Percentiles rank a stretch among this genome's conserved stretches.
These are phyloP conservation scores for Illadopsis cleaveri DNA, from an alignment of 2,113 vertebrate species.

Conservation along the genomic window DNA sequence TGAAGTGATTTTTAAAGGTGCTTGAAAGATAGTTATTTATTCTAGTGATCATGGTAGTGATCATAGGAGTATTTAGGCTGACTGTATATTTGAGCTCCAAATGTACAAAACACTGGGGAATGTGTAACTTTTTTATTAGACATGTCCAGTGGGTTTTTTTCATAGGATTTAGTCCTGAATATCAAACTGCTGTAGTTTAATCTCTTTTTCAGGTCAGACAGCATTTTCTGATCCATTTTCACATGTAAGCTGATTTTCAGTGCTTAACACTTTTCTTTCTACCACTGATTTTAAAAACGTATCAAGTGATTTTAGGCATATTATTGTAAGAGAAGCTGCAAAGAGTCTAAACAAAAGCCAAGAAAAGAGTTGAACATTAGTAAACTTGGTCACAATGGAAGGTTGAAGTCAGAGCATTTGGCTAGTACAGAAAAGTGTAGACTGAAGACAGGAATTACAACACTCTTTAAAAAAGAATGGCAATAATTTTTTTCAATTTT, in stretches of 20 bases:
- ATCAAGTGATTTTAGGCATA: background rate
- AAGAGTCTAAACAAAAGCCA: background rate
- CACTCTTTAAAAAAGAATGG: background rate
- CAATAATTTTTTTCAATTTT: background rate
- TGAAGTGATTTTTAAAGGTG: background rate
- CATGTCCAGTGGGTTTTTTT: background rate
- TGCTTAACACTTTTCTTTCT: background rate
- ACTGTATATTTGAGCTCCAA: background rate
- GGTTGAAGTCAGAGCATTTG: background rate
- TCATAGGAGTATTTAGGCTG: background rate
- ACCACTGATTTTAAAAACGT: background rate
- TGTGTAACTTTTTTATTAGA: background rate
- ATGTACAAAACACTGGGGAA: background rate
- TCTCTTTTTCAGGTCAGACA: background rate
- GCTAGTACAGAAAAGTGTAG: background rate
- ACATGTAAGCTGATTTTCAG: background rate
- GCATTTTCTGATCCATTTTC: background rate
- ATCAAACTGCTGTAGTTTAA: background rate
- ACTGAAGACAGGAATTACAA: background rate
- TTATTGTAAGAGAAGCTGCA: background rate
- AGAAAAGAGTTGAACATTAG: background rate
- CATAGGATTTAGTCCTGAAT: background rate
- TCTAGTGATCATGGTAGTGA: background rate
- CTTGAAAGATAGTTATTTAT: background rate
- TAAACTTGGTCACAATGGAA: background rate